Percentiles rank a stretch among this genome's conserved stretches.
Evolutionary conservation across 2,888 invertebrate species (phyloP).

Genomic region (Macrosoma leucophasiata): DNA sequence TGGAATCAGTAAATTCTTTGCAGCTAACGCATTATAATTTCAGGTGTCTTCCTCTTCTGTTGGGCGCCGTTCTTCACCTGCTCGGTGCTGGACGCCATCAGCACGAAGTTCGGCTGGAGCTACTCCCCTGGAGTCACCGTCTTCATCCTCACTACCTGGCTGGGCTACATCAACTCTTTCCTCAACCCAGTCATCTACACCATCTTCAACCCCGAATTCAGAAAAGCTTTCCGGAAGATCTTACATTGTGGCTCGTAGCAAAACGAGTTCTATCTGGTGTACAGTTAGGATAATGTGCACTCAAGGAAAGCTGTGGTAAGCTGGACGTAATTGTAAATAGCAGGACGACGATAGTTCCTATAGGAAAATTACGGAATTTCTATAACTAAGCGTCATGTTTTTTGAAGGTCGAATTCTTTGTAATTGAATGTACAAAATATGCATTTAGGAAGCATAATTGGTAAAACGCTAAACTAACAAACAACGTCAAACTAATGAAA

Average conservation of each 20-base stretch:
- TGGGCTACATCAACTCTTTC: constrained; percentile 98
- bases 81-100: constrained; percentile 97
- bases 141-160: constrained; percentile 97
- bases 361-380: no score
- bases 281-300: constrained; percentile 4
- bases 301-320: no score
- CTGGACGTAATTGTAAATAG: no score
- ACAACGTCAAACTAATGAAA: no score
- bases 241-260: constrained; percentile 81
- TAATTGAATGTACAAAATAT: no score
- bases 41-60: constrained; percentile 98
- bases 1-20: no score
- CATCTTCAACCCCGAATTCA: constrained; percentile 97
- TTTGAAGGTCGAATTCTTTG: no score
- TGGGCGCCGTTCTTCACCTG: constrained; percentile 99
- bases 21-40: no score
- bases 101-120: constrained; percentile 86
- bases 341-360: no score
- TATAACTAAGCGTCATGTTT: no score
- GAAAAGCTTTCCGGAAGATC: constrained; percentile 97
- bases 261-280: constrained; percentile 62
- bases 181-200: constrained; percentile 96
- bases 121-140: constrained; percentile 91
- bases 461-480: no score
- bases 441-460: no score